These are phyloP conservation scores for Balanococcus diminutus DNA, from an alignment of 2,888 invertebrate genomes.

Conservation along the genomic window DNA sequence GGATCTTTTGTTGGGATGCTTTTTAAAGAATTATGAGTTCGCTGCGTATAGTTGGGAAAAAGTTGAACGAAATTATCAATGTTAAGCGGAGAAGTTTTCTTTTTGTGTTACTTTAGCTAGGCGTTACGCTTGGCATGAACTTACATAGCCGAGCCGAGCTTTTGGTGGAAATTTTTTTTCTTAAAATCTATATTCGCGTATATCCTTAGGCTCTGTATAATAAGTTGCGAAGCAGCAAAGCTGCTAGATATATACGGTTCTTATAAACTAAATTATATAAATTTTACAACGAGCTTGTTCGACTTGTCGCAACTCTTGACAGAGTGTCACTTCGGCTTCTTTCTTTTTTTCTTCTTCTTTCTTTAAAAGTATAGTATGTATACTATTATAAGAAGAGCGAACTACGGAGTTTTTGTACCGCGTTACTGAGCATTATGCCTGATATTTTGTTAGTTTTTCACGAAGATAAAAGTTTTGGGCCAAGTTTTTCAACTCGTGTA, in stretches of 20 bases:
- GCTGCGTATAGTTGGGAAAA: neutral
- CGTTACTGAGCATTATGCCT: neutral
- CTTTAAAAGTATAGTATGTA: too few species aligned
- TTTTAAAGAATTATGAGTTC: slow-evolving; percentile 26
- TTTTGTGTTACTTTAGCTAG: slow-evolving; percentile 10
- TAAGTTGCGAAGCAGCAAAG: neutral
- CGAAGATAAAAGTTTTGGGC: neutral
- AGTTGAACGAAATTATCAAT: slow-evolving; percentile 25
- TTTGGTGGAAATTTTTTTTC: slow-evolving; percentile 1
- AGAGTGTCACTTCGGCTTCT: neutral
- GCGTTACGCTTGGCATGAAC: slow-evolving; percentile 11
- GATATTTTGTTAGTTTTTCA: neutral
- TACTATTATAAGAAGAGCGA: neutral
- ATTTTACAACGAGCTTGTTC: neutral
- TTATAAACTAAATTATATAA: slow-evolving; percentile 12
- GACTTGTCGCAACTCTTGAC: slow-evolving; percentile 3
- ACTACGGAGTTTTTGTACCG: neutral
- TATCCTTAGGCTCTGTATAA: neutral
- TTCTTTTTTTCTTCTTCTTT: neutral
- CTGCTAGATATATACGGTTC: neutral
- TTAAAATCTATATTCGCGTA: neutral
- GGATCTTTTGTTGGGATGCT: neutral
- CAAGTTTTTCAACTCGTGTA: neutral
- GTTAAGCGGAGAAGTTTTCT: slow-evolving; percentile 4
- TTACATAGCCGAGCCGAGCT: neutral